Evolutionary conservation across 2,888 invertebrate species (phyloP).

Genomic region (Papilio protenor): DNA sequence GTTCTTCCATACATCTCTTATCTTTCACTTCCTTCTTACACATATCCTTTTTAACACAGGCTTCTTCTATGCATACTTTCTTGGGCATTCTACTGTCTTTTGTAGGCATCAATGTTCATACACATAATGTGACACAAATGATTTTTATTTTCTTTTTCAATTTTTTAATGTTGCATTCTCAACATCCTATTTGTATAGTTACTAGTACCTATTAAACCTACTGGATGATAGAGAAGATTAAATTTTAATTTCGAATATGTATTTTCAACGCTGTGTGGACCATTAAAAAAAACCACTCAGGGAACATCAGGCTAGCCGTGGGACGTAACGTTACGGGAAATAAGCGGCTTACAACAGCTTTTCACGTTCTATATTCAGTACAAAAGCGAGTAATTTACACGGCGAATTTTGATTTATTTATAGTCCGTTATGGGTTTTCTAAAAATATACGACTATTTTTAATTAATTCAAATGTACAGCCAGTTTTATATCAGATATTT

Average conservation of each 20-base stretch:
- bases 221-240: too few relatives aligned
- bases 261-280: neutral
- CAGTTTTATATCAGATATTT: neutral
- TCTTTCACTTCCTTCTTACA: too few relatives aligned
- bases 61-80: too few relatives aligned
- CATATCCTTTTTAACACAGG: too few relatives aligned
- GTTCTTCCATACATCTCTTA: too few relatives aligned
- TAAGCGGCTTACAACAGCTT: constrained; percentile 33
- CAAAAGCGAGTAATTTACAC: constrained; percentile 34
- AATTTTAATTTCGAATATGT: neutral
- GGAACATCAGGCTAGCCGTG: constrained; percentile 21
- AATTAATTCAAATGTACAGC: neutral
- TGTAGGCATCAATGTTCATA: too few relatives aligned
- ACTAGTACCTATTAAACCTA: too few relatives aligned
- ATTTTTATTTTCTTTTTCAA: neutral
- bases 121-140: too few relatives aligned
- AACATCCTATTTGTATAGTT: neutral
- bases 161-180: neutral
- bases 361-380: constrained; percentile 23
- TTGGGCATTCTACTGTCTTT: too few relatives aligned
- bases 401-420: constrained; percentile 10
- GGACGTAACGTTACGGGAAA: constrained; percentile 17
- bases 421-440: neutral
- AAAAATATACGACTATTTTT: neutral
- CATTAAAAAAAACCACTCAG: constrained; percentile 4